Evolutionary conservation across 2,797 vertebrate species (phyloP).

Genomic region (Falco berigora): DNA sequence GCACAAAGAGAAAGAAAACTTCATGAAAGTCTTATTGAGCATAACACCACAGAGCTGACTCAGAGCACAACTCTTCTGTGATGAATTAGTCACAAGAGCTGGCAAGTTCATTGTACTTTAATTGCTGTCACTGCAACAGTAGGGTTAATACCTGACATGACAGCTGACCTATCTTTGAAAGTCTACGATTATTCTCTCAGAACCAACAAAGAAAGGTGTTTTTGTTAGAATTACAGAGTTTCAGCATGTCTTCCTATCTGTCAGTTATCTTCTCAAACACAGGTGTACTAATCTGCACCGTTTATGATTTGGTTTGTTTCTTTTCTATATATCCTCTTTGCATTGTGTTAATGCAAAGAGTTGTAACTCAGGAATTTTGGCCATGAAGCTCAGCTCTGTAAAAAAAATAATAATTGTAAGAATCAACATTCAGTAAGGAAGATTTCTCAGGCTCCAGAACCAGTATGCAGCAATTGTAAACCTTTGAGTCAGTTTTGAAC

Average conservation of each 20-base stretch:
- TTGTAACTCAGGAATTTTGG: background rate
- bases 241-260: background rate
- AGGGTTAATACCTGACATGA: background rate
- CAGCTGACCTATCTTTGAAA: constrained; percentile 12
- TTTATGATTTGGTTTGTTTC: background rate
- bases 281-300: background rate
- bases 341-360: background rate
- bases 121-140: constrained; percentile 26
- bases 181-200: constrained; percentile 16
- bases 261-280: background rate
- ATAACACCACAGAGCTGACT: background rate
- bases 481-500: background rate
- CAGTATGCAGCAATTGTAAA: background rate
- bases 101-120: background rate
- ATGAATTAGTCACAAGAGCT: constrained; percentile 26
- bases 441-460: background rate
- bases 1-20: background rate
- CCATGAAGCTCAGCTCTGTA: background rate
- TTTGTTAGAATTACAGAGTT: constrained; percentile 1
- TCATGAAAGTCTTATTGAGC: background rate
- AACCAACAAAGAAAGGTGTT: background rate
- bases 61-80: background rate
- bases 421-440: background rate
- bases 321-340: background rate
- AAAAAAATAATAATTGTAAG: background rate